phyloP scores from a whole-genome alignment of 2,888 invertebrate genomes.

The Oxytorus armatus region DNA sequence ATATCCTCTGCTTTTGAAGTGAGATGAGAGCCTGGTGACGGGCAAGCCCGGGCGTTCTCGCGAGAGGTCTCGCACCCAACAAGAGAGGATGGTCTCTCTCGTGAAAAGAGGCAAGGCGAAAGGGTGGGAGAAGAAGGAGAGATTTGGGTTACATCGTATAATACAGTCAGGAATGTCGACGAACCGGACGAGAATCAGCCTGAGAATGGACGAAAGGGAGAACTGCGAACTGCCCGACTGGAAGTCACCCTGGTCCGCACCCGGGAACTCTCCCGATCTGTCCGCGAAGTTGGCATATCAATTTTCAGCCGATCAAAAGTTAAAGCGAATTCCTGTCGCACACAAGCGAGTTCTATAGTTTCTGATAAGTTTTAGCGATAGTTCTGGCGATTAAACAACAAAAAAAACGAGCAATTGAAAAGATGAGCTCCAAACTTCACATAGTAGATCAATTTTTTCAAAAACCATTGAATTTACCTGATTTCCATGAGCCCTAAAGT shows the following conservation, averaged over 20 bases:
- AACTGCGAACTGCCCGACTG: conserved; percentile 60
- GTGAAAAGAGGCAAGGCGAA: conserved; percentile 12
- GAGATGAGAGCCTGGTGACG: conserved; percentile 59
- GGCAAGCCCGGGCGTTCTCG: conserved; percentile 50
- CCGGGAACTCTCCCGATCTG: conserved; percentile 41
- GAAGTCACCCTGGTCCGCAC: conserved; percentile 11
- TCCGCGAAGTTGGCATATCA: conserved; percentile 41
- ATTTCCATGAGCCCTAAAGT: too few relatives aligned
- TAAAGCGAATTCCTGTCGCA: conserved; percentile 53
- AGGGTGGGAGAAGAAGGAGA: conserved; percentile 14
- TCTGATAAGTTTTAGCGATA: too few relatives aligned
- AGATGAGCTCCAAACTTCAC: too few relatives aligned
- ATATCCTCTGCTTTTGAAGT: conserved; percentile 56
- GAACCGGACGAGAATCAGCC: conserved; percentile 60
- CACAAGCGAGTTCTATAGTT: conserved; percentile 1
- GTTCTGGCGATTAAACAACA: too few relatives aligned
- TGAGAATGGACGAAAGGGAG: conserved; percentile 61
- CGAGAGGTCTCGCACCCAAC: conserved; percentile 36
- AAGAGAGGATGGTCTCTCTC: conserved; percentile 49
- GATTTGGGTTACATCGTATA: conserved; percentile 59
- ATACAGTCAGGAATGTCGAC: conserved; percentile 66
- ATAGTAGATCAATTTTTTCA: too few relatives aligned
- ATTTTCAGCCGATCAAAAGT: conserved; percentile 34
- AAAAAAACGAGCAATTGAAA: too few relatives aligned
- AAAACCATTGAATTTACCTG: too few relatives aligned